Conservation (phyloP, 2,113 vertebrate genomes). For the Xerus inauris region DNA sequence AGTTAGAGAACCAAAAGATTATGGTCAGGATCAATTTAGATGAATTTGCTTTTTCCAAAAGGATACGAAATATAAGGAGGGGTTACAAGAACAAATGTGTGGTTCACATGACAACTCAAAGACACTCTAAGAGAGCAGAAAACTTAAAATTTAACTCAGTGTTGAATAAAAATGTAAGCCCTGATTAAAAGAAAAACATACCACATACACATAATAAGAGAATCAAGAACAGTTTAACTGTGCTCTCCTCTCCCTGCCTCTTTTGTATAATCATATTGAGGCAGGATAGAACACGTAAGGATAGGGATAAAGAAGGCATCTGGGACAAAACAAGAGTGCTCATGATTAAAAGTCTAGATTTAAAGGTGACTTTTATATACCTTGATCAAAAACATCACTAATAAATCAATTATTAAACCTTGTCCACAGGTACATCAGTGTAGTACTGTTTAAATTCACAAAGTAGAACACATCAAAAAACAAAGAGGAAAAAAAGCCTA, state of each 20-base stretch:
- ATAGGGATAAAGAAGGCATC: too few relatives aligned
- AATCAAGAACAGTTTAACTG: constrained; percentile 46
- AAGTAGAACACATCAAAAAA: too few relatives aligned
- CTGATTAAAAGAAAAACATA: constrained; percentile 36
- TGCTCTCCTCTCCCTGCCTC: not conserved
- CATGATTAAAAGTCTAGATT: too few relatives aligned
- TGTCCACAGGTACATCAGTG: too few relatives aligned
- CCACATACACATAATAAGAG: not conserved
- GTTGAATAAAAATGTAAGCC: constrained; percentile 37
- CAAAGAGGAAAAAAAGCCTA: too few relatives aligned
- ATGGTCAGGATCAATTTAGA: not conserved
- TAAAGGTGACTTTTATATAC: too few relatives aligned
- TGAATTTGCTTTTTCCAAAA: constrained; percentile 48
- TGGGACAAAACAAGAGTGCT: too few relatives aligned
- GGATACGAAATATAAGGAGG: not conserved
- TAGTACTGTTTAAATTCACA: too few relatives aligned
- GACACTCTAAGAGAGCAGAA: constrained; percentile 8
- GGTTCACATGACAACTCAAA: constrained; percentile 16
- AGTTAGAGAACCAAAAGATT: not conserved
- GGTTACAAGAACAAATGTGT: not conserved
- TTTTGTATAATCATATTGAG: not conserved
- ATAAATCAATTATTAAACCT: too few relatives aligned
- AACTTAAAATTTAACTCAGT: not conserved
- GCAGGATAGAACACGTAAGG: too few relatives aligned
- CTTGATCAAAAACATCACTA: too few relatives aligned